Conservation (phyloP, 2,888 invertebrate genomes). For the Tridacna gigas region DNA sequence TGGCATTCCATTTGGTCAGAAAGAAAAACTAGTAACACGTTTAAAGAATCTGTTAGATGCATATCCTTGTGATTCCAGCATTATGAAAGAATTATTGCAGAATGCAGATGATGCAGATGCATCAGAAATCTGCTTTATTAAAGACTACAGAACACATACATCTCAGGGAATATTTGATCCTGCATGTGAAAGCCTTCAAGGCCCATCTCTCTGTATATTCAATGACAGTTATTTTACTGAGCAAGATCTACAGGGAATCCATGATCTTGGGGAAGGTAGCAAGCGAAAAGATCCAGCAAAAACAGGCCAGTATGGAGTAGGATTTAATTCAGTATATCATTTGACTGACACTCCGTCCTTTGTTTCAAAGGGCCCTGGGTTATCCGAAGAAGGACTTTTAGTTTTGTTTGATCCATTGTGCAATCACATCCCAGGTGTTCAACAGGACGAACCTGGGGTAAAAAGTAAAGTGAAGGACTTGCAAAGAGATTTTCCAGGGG, state of each 20-base stretch:
- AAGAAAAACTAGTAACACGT: conserved; percentile 78
- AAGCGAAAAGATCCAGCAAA: conserved; percentile 73
- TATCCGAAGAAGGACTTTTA: conserved; percentile 68
- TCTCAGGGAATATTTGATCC: conserved; percentile 54
- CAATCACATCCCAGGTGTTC: conserved; percentile 70
- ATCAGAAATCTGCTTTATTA: conserved; percentile 79
- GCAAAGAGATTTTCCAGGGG: conserved; percentile 49
- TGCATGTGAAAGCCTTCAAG: conserved; percentile 71
- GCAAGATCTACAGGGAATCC: conserved; percentile 73
- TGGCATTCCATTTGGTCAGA: conserved; percentile 79
- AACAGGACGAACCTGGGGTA: conserved; percentile 53
- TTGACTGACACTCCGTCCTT: conserved; percentile 77
- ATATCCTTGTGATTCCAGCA: conserved; percentile 80
- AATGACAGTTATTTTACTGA: conserved; percentile 72
- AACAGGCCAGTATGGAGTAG: conserved; percentile 79
- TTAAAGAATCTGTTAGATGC: conserved; percentile 77
- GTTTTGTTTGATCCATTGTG: conserved; percentile 81
- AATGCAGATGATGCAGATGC: conserved; percentile 83
- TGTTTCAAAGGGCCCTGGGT: conserved; percentile 63
- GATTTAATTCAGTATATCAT: conserved; percentile 79
- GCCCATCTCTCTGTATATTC: conserved; percentile 75
- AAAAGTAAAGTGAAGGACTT: conserved; percentile 50
- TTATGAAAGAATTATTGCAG: conserved; percentile 82
- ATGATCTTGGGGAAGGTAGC: conserved; percentile 74
- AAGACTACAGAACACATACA: conserved; percentile 72